phyloP scores from a whole-genome alignment of 1,140 invertebrate species.

The Liolophura sinensis region DNA sequence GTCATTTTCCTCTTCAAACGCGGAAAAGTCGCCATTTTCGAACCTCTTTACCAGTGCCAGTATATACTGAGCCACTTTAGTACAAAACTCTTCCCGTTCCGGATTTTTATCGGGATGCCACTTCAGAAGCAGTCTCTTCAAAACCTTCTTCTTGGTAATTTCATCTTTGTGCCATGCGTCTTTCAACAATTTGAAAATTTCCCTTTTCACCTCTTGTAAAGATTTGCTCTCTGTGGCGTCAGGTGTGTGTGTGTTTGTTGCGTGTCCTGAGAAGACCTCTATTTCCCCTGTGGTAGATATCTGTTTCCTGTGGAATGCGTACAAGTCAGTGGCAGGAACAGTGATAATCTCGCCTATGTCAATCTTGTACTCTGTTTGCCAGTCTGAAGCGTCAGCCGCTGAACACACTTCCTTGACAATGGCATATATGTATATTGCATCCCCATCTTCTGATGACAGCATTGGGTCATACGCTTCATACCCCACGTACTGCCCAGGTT shows the following conservation, averaged over 20 bases:
- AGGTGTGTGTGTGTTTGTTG: no score
- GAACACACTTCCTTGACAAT: conserved; percentile 20
- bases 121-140: conserved; percentile 43
- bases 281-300: not conserved
- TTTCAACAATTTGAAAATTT: conserved; percentile 27
- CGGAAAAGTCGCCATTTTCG: no score
- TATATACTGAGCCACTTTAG: conserved; percentile 7
- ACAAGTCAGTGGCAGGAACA: conserved; percentile 22
- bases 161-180: conserved; percentile 32
- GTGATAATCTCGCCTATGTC: conserved; percentile 25
- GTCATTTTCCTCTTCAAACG: no score
- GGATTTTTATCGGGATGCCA: conserved; percentile 57
- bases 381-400: not conserved
- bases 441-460: not conserved
- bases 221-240: no score
- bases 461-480: conserved; percentile 35
- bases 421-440: conserved; percentile 28
- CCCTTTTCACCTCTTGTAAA: conserved; percentile 17
- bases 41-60: no score
- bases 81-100: conserved; percentile 37
- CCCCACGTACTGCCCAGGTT: conserved; percentile 33
- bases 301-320: conserved; percentile 30
- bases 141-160: conserved; percentile 34
- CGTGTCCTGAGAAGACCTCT: not conserved
- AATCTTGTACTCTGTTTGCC: conserved; percentile 24